A percentile compares a stretch with the other conserved stretches of the same genome.
Conservation (phyloP, 2,797 vertebrate species). For the Microtus californicus region DNA sequence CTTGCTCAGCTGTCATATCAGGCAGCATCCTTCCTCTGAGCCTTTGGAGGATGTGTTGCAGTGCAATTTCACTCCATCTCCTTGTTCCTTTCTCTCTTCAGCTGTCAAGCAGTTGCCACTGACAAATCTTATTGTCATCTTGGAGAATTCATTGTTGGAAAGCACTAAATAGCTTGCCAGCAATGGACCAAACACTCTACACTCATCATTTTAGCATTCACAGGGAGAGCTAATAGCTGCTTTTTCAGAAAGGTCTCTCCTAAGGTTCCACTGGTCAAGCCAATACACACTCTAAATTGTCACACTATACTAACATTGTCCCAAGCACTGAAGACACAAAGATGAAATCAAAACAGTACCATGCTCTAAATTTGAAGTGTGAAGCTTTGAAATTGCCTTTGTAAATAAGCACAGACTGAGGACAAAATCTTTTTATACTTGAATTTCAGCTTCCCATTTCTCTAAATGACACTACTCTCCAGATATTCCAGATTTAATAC, state of each 20-base stretch:
- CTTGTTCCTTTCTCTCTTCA: constrained; percentile 1
- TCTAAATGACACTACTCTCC: constrained; percentile 26
- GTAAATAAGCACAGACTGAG: constrained; percentile 51
- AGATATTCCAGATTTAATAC: background rate
- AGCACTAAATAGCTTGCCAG: constrained; percentile 16
- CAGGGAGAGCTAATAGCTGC: background rate
- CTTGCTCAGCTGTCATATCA: accelerated
- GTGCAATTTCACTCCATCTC: background rate
- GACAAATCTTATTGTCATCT: constrained; percentile 49
- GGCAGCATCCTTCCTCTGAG: accelerated
- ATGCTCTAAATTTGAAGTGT: constrained; percentile 27
- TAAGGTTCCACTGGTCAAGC: background rate
- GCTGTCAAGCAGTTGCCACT: constrained; percentile 4
- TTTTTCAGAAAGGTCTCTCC: background rate
- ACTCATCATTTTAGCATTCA: background rate
- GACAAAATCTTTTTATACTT: constrained; percentile 62
- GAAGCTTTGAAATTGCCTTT: constrained; percentile 47
- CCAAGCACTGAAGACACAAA: background rate
- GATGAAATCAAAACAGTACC: background rate
- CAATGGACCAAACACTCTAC: background rate
- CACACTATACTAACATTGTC: background rate
- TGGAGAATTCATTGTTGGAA: constrained; percentile 28
- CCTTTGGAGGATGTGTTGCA: background rate
- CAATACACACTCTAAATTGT: constrained; percentile 30
- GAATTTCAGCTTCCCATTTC: constrained; percentile 56